Base-by-base conservation (phyloP, 2,888 invertebrate species). In the Leptopilina myrica region DNA sequence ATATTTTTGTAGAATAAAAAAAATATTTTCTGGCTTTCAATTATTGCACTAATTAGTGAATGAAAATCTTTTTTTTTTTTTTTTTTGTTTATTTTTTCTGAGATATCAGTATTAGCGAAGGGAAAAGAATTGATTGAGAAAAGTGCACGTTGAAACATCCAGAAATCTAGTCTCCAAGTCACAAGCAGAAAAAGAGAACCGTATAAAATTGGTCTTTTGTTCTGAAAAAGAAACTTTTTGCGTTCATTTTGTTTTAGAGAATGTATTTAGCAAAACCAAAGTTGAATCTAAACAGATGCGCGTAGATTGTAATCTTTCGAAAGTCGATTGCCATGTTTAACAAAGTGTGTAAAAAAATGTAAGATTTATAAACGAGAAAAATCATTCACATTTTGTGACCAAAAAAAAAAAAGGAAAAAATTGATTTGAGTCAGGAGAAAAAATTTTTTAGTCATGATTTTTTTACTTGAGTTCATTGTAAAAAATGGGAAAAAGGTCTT, bases 151-250 rank as follows among this genome's bases (percentile, higher is more conserved):
- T 59, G 15, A 73, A 73, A 56, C n/a, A 53, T 33, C 56, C 56
- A 59, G 56, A 73, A 73, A 73, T 73, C 73, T 73, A 73, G 73
- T 73, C 73, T 73, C 56, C 73, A 73, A 56, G 73, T 73, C 73
- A 73, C 56, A 73, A 33, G 56, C 56, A 73, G 53, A 53, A 56
- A 33, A 56, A 73, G 56, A 53, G 33, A 73, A 53, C 73, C 33
- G n/a, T 64, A 20, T 20, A 20, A 20, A 11, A 40, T 40, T 56
- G 53, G n/a, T 56, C 9, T 53, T 73, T 73, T 53, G 26, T 73
- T 69, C 20, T 69, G 26, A n/a, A 14, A n/a, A 56, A 9, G n/a
- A n/a, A 8, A 40, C 33, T 73, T 59, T 14, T 73, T 73, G 56
- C 56, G 53, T 73, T 66, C 66, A 46, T 43, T 20, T 20, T 43